Conservation (phyloP, 2,888 invertebrate genomes). For the Drosophila mettleri region DNA sequence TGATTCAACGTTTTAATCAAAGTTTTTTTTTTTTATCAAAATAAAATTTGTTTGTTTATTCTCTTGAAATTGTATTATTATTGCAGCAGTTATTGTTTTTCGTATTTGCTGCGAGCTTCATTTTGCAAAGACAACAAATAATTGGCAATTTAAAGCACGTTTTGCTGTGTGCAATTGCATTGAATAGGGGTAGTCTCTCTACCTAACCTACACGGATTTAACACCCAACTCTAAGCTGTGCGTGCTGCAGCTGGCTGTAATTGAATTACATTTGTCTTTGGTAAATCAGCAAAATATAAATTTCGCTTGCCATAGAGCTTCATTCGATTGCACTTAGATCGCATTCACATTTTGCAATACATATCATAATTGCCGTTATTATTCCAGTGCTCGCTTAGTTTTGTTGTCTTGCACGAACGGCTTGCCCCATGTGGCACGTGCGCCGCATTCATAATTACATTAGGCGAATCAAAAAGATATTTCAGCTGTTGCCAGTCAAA, state of each 20-base stretch:
- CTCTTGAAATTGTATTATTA: slow-evolving; percentile 8
- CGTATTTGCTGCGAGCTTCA: slow-evolving; percentile 8
- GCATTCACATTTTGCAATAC: slow-evolving; percentile 49
- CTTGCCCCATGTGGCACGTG: slow-evolving; percentile 64
- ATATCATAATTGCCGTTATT: slow-evolving; percentile 61
- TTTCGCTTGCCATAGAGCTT: slow-evolving; percentile 55
- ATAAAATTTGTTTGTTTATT: slow-evolving; percentile 11
- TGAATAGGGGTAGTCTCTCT: background rate
- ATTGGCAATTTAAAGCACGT: slow-evolving; percentile 76
- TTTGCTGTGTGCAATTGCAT: slow-evolving; percentile 38
- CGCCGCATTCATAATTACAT: slow-evolving; percentile 64
- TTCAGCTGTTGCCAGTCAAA: slow-evolving; percentile 6
- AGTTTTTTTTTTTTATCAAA: background rate
- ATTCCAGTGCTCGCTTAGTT: slow-evolving; percentile 33
- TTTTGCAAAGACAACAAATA: slow-evolving; percentile 53
- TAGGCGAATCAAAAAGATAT: slow-evolving; percentile 21
- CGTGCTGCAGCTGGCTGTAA: slow-evolving; percentile 53
- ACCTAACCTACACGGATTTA: background rate
- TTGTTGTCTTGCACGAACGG: slow-evolving; percentile 39
- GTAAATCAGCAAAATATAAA: slow-evolving; percentile 76
- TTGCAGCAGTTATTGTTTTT: slow-evolving; percentile 5
- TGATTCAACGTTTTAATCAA: slow-evolving; percentile 4
- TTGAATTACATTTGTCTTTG: slow-evolving; percentile 79
- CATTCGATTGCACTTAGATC: slow-evolving; percentile 43
- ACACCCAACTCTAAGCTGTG: slow-evolving; percentile 4